Percentiles rank a stretch among this genome's conserved stretches.
Conservation (phyloP, 1,140 invertebrate genomes). For the Drosophila repletoides region DNA sequence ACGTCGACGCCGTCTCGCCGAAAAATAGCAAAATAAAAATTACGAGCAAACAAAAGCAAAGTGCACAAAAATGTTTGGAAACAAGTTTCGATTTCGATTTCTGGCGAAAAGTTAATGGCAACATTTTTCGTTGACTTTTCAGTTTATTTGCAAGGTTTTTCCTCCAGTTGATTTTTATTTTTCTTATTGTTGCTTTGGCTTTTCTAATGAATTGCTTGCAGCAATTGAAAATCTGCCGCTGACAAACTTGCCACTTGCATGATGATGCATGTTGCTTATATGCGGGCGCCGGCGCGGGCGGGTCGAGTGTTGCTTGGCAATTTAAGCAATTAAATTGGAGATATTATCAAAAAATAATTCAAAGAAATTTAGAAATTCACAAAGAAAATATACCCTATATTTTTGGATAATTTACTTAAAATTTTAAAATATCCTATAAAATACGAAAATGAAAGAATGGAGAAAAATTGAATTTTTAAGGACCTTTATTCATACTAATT, state of each 20-base stretch:
- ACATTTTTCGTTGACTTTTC: conserved; percentile 69
- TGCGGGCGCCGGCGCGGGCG: too few species aligned
- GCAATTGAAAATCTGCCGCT: conserved; percentile 72
- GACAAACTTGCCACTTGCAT: conserved; percentile 52
- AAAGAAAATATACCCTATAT: not conserved
- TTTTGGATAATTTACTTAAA: too few species aligned
- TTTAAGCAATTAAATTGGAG: not conserved
- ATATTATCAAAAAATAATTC: not conserved
- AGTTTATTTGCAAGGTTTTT: conserved; percentile 51
- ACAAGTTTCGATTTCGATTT: conserved; percentile 77
- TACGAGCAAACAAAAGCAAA: conserved; percentile 35
- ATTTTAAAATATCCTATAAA: too few species aligned
- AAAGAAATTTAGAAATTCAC: not conserved
- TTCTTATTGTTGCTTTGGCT: conserved; percentile 1
- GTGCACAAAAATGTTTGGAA: conserved; percentile 72
- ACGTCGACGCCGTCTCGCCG: conserved; percentile 38
- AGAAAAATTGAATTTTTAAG: too few species aligned
- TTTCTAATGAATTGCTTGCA: conserved; percentile 50
- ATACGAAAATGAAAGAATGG: too few species aligned
- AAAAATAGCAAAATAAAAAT: conserved; percentile 4
- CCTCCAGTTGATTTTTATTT: conserved; percentile 1
- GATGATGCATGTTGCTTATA: conserved; percentile 18
- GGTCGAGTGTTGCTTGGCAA: too few species aligned
- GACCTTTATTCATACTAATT: too few species aligned
- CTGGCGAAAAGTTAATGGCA: conserved; percentile 62